Conservation (phyloP, 2,888 invertebrate species). For the Drosophila paranaensis region DNA sequence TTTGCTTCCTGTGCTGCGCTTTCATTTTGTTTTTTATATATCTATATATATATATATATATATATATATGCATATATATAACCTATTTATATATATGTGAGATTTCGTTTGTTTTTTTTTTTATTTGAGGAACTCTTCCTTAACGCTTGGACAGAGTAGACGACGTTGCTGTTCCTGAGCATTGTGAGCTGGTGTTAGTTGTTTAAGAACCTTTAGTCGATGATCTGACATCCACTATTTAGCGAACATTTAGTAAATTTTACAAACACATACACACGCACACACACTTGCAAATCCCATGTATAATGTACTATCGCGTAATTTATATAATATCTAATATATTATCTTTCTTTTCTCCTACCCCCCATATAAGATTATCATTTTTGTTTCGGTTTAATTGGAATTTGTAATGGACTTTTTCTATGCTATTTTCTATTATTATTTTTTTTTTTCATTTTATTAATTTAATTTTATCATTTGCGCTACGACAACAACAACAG, state of each 20-base stretch:
- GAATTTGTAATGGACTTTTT: conserved; percentile 54
- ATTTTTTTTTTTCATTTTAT: neutral
- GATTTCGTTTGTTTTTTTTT: neutral
- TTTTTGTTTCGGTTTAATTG: conserved; percentile 49
- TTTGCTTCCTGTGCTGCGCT: conserved; percentile 24
- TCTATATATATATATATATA: neutral
- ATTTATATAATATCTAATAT: conserved; percentile 52
- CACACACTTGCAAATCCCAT: conserved; percentile 4
- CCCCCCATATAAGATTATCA: conserved; percentile 17
- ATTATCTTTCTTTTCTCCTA: conserved; percentile 2
- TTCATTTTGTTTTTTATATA: neutral
- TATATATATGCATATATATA: neutral
- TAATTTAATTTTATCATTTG: conserved; percentile 8
- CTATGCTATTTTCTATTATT: neutral
- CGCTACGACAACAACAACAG: conserved; percentile 34
- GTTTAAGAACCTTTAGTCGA: conserved; percentile 35
- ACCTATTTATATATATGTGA: neutral
- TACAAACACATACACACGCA: conserved; percentile 4
- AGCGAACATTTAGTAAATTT: conserved; percentile 52
- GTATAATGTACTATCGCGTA: conserved; percentile 43
- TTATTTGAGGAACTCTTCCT: neutral
- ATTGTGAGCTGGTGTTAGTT: conserved; percentile 49
- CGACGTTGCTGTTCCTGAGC: neutral
- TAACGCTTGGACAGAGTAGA: conserved; percentile 1
- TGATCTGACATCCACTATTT: conserved; percentile 21